phyloP scores from a whole-genome alignment of 2,888 invertebrate genomes.

The Acanthococcus lagerstroemiae region DNA sequence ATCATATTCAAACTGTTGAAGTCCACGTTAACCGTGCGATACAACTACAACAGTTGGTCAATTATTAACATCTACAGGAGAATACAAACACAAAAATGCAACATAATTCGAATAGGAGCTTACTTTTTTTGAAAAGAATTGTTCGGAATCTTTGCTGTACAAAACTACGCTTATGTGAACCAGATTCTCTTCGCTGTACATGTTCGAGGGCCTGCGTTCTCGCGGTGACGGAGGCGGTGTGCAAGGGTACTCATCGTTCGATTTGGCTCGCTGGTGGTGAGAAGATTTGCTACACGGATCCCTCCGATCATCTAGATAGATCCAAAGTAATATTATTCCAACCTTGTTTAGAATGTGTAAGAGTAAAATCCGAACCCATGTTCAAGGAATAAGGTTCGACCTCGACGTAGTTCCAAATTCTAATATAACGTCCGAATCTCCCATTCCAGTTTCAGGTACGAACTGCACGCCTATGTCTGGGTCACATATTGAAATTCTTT shows the following conservation, averaged over 20 bases:
- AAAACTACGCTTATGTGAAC: conserved; percentile 49
- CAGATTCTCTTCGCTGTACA: conserved; percentile 42
- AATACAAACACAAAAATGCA: neutral
- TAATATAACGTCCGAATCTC: too few relatives aligned
- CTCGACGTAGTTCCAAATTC: too few relatives aligned
- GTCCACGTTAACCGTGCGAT: conserved; percentile 60
- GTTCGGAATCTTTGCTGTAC: conserved; percentile 54
- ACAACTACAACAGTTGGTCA: neutral
- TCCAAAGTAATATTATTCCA: neutral
- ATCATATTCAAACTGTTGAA: conserved; percentile 86
- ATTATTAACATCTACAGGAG: neutral
- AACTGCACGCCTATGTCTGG: too few relatives aligned
- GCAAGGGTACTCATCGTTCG: conserved; percentile 40
- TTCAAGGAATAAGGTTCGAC: too few relatives aligned
- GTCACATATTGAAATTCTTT: too few relatives aligned
- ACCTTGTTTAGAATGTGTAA: too few relatives aligned
- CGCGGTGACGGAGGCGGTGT: conserved; percentile 59
- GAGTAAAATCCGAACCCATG: too few relatives aligned
- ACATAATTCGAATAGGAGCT: conserved; percentile 19
- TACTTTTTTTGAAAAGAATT: conserved; percentile 42
- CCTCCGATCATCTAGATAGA: neutral
- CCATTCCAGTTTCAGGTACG: too few relatives aligned
- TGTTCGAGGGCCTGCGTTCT: conserved; percentile 39
- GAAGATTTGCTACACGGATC: neutral
- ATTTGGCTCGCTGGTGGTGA: conserved; percentile 1